A percentile compares a stretch with the other conserved stretches of the same genome.
These are phyloP conservation scores for Tyrannus savana DNA, from an alignment of 2,113 vertebrate species.

Conservation along the genomic window DNA sequence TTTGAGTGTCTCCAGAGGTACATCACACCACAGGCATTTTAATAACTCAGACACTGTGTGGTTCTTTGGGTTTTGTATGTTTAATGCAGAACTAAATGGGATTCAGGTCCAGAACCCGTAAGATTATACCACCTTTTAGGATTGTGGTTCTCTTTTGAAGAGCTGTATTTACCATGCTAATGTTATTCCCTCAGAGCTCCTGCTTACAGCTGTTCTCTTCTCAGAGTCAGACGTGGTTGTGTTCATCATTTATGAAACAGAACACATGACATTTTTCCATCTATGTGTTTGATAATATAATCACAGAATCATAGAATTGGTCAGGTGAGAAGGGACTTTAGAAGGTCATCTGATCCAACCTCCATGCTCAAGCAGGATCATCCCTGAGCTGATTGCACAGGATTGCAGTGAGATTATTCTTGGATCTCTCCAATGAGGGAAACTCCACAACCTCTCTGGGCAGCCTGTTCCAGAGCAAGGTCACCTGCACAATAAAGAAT, in stretches of 20 bases:
- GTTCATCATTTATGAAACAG: neutral
- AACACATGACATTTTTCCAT: neutral
- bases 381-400: neutral
- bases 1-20: neutral
- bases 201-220: neutral
- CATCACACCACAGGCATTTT: neutral
- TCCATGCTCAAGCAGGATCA: rapidly evolving
- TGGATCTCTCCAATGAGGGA: neutral
- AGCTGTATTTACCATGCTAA: neutral
- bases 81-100: neutral
- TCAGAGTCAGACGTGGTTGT: neutral
- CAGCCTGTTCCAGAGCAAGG: neutral
- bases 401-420: neutral
- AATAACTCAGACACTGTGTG: neutral
- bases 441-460: neutral
- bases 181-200: neutral
- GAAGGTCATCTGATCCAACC: neutral
- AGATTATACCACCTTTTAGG: neutral
- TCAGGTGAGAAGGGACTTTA: neutral
- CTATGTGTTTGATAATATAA: neutral
- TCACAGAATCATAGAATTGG: neutral
- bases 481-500: neutral
- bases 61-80: neutral
- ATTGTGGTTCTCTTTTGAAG: neutral
- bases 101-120: neutral